Evolutionary conservation across 2,888 invertebrate species (phyloP).

Genomic region (Peribatodes rhomboidaria): DNA sequence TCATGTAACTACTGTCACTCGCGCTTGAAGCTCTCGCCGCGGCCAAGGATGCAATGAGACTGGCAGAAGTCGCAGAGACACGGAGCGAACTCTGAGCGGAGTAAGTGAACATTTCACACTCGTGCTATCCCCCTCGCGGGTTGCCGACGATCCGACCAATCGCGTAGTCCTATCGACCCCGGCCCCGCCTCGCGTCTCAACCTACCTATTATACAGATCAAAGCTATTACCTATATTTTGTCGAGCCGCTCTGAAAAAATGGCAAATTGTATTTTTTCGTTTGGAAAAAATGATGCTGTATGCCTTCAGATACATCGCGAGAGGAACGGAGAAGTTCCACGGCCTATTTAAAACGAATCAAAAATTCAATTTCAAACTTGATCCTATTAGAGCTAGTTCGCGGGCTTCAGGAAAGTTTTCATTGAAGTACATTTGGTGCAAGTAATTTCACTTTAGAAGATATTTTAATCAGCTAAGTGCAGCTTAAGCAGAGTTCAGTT

Average conservation of each 20-base stretch:
- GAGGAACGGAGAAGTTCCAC: constrained; percentile 29
- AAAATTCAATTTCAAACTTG: constrained; percentile 7
- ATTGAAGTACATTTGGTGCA: too few relatives aligned
- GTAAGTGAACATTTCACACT: constrained; percentile 1
- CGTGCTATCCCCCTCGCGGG: constrained; percentile 57
- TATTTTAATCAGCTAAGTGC: too few relatives aligned
- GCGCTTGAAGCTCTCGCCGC: constrained; percentile 35
- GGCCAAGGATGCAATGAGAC: constrained; percentile 24
- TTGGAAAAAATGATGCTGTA: constrained; percentile 53
- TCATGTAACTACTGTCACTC: constrained; percentile 60
- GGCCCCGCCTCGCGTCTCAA: constrained; percentile 71
- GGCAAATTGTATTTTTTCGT: constrained; percentile 73
- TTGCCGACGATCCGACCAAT: constrained; percentile 63
- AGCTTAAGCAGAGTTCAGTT: too few relatives aligned
- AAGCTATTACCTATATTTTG: constrained; percentile 70
- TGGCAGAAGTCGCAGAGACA: constrained; percentile 17
- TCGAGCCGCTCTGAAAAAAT: constrained; percentile 69
- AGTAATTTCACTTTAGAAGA: too few relatives aligned
- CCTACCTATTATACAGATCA: constrained; percentile 78
- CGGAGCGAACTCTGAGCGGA: background rate
- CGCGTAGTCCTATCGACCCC: constrained; percentile 41
- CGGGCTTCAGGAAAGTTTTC: background rate
- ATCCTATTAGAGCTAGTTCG: constrained; percentile 4
- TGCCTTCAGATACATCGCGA: constrained; percentile 31
- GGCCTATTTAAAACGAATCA: constrained; percentile 40